Base-by-base conservation (phyloP, 2,113 vertebrate species). In the Leucoraja erinaceus region DNA sequence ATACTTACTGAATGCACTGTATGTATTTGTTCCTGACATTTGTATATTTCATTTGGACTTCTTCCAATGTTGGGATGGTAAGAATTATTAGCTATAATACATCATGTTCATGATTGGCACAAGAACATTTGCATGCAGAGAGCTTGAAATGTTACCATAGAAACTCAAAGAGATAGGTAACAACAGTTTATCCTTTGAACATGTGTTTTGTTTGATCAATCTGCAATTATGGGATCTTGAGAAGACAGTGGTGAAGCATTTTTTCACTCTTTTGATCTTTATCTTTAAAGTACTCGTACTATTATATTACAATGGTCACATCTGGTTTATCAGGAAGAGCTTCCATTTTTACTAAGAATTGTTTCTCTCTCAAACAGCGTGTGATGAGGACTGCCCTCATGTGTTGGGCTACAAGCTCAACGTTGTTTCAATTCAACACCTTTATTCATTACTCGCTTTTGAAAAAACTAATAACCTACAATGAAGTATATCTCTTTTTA, bases 61-160 rank as follows among this genome's bases (percentile, higher is more conserved):
- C 22, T 84, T 84, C 56, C 81, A 84, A 59, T n/a, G 25, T 61
- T 61, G 59, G 31, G 33, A 33, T 79, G 77, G 16, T 38, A 79
- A 84, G 81, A 84, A 59, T 84, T 84, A 59, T 61, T 54, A 59
- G 25, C 81, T 10, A 61, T 25, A 59, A 28, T 84, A 59, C 8
- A 59, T 84, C 81, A 59, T 59, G 12, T n/a, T 28, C 31, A 84
- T 84, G 81, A 59, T 84, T 61, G 25, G 56, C 54, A 59, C 25
- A 28, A 10, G 54, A 59, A 10, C 11, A 54, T 84, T n/a, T 61
- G 22, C 11, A 61, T 61, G 4, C 11, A 61, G 54, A 59, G 11
- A 84, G 47, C 81, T 28, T 81, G 16, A 84, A 84, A n/a, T 84
- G 54, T 59, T n/a, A 59, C 54, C 22, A 84, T 84, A 84, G 81